These are phyloP conservation scores for Rutpela maculata DNA, from an alignment of 2,888 invertebrate species.

Conservation along the genomic window DNA sequence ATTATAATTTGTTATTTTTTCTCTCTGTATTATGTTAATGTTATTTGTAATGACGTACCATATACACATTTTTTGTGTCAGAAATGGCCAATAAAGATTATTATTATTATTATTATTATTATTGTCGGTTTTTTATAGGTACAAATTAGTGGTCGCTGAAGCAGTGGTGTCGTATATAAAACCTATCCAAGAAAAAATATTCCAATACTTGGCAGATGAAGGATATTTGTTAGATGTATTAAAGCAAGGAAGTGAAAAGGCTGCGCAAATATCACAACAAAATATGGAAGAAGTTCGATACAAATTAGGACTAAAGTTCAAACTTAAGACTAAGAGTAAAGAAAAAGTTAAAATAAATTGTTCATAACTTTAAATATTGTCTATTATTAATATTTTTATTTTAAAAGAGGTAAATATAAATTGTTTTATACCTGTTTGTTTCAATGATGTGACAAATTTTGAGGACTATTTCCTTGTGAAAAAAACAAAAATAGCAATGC, in stretches of 20 bases:
- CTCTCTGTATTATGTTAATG: no score
- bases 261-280: conserved; percentile 75
- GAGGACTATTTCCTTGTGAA: no score
- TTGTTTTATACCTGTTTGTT: background rate
- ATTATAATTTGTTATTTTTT: no score
- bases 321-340: conserved; percentile 31
- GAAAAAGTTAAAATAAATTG: conserved; percentile 44
- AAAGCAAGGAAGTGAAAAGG: conserved; percentile 76
- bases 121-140: conserved; percentile 73
- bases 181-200: conserved; percentile 81
- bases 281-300: conserved; percentile 78
- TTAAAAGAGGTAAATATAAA: background rate
- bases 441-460: no score
- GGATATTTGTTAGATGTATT: conserved; percentile 79
- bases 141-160: conserved; percentile 85
- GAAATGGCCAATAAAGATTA: no score
- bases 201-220: conserved; percentile 77
- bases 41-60: no score
- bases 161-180: conserved; percentile 81
- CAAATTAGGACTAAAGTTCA: conserved; percentile 74
- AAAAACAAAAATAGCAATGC: no score
- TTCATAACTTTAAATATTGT: background rate
- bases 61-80: no score
- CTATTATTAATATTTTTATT: conserved; percentile 3
- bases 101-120: no score